phyloP scores from a whole-genome alignment of 2,888 invertebrate genomes.

The Polydrusus tereticollis region DNA sequence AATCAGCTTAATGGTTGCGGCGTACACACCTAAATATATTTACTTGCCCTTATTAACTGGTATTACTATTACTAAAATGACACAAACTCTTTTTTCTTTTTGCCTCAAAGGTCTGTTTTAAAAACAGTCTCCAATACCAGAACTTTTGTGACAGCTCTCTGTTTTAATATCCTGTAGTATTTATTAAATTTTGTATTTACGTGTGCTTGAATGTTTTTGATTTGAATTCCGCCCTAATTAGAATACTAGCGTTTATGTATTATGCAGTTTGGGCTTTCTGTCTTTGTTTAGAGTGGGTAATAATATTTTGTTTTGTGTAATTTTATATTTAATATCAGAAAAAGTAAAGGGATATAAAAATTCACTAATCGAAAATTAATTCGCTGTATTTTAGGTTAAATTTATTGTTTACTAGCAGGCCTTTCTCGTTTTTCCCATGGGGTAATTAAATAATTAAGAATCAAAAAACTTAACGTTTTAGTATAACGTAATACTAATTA shows the following conservation, averaged over 20 bases:
- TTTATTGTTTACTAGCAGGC: too few relatives aligned
- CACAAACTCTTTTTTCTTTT: constrained; percentile 18
- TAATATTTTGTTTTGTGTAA: not conserved
- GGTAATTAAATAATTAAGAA: too few relatives aligned
- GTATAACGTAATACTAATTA: too few relatives aligned
- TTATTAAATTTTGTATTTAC: constrained; percentile 4
- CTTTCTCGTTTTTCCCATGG: too few relatives aligned
- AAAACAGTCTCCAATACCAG: constrained; percentile 5
- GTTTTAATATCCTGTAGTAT: not conserved
- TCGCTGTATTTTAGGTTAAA: too few relatives aligned
- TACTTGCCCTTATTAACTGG: constrained; percentile 36
- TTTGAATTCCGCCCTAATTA: not conserved
- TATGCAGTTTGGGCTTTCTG: not conserved
- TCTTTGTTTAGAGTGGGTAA: not conserved
- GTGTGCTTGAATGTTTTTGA: constrained; percentile 4
- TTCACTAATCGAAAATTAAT: too few relatives aligned
- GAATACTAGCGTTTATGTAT: not conserved
- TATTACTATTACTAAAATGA: constrained; percentile 27
- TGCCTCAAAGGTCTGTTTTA: constrained; percentile 10
- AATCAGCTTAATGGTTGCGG: constrained; percentile 31
- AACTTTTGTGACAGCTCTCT: not conserved
- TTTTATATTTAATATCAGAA: not conserved
- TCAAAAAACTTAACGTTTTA: too few relatives aligned
- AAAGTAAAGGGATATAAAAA: too few relatives aligned
- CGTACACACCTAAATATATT: constrained; percentile 35